Conservation (phyloP, 1,140 invertebrate genomes). For the Delia radicum region DNA sequence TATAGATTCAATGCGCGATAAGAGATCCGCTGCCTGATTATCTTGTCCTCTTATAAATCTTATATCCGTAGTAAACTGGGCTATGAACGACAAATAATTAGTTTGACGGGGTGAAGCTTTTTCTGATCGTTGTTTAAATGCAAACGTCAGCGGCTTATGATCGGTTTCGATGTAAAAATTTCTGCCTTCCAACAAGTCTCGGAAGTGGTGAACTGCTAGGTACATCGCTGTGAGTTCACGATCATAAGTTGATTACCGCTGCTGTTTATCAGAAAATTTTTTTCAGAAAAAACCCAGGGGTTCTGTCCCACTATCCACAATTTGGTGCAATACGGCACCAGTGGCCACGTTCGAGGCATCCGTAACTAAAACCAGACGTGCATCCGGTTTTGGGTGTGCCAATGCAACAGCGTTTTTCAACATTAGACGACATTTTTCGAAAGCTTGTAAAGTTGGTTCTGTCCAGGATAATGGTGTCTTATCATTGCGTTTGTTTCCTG, state of each 20-base stretch:
- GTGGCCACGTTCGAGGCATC: constrained; percentile 42
- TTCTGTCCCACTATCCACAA: constrained; percentile 31
- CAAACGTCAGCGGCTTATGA: constrained; percentile 33
- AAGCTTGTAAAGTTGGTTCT: not conserved
- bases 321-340: constrained; percentile 45
- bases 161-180: constrained; percentile 33
- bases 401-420: constrained; percentile 10
- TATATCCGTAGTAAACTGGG: not conserved
- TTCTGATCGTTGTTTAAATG: constrained; percentile 20
- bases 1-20: not conserved
- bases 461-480: not conserved
- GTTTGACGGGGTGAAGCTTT: not conserved
- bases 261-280: constrained; percentile 42
- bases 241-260: constrained; percentile 47
- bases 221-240: constrained; percentile 49
- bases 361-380: not conserved
- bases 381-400: constrained; percentile 34
- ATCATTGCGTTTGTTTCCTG: not conserved
- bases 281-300: constrained; percentile 53
- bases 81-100: not conserved
- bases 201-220: constrained; percentile 33
- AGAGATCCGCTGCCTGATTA: too few species aligned
- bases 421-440: not conserved
- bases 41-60: not conserved
- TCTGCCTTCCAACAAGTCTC: constrained; percentile 33